Conservation (phyloP, 2,888 invertebrate genomes). For the Drosophila lutescens region DNA sequence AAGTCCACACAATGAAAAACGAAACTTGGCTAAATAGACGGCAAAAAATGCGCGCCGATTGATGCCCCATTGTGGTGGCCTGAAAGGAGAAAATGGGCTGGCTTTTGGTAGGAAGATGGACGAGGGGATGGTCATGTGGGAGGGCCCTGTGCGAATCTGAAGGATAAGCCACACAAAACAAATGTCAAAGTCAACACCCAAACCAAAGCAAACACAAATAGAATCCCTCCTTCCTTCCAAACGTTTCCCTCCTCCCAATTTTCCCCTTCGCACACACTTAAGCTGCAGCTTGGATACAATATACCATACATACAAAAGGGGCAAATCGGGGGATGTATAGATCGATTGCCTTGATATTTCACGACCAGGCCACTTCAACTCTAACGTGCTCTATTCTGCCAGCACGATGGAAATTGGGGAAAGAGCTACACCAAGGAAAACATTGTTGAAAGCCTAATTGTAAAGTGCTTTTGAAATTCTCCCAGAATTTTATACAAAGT, state of each 20-base stretch:
- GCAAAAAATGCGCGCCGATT: slow-evolving; percentile 71
- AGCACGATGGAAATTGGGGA: slow-evolving; percentile 17
- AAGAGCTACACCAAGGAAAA: slow-evolving; percentile 10
- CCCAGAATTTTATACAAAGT: no score
- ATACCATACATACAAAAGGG: slow-evolving; percentile 22
- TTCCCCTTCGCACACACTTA: slow-evolving; percentile 41
- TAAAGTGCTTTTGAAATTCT: no score
- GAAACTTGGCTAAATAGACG: slow-evolving; percentile 75
- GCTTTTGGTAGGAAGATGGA: not conserved
- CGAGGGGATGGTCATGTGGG: slow-evolving; percentile 1
- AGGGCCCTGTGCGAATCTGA: slow-evolving; percentile 48
- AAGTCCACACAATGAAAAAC: slow-evolving; percentile 69
- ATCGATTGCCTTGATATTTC: slow-evolving; percentile 65
- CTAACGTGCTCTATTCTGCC: slow-evolving; percentile 26
- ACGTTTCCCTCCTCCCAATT: slow-evolving; percentile 6
- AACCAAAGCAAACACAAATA: slow-evolving; percentile 51
- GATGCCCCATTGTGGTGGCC: slow-evolving; percentile 59
- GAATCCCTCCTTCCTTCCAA: not conserved
- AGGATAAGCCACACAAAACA: slow-evolving; percentile 78
- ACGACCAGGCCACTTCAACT: slow-evolving; percentile 48
- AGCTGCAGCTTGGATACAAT: slow-evolving; percentile 58
- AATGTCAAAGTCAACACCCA: slow-evolving; percentile 78
- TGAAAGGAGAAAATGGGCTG: not conserved
- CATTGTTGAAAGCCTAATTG: not conserved
- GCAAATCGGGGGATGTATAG: slow-evolving; percentile 34